Base-by-base conservation (phyloP, 2,888 invertebrate genomes). In the Selenia dentaria region DNA sequence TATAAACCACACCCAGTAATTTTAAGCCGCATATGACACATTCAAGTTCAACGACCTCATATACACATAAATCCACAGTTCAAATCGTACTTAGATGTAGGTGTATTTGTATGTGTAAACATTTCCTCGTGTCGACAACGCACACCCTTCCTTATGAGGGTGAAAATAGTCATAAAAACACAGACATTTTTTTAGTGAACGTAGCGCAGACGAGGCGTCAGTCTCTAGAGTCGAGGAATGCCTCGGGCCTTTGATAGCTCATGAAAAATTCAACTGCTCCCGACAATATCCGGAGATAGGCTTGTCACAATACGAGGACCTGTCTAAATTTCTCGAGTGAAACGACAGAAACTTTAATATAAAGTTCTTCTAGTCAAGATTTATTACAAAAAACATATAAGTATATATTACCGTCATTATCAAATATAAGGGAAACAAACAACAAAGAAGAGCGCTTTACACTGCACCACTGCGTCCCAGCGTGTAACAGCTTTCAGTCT, bases 181-280 rank as follows among this genome's bases (percentile, higher is more conserved):
- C 64, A 67, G 65, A 75, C 66, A 54, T 60, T 72, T 76, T 77
- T 73, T 70, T 64, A 57, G 8, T 61, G 47, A n/a, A n/a, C n/a
- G 65, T 50, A 49, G 56, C 54, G 64, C 67, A 67, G 64, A 59
- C 67, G 57, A 54, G 57, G 55, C 64, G 36, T 16, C 53, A 56
- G 54, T 46, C 65, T 57, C 47, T 54, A 50, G 37, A 42, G 48
- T 50, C 50, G 69, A 66, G 64, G 62, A 64, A 64, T 59, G 41
- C 75, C 74, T 46, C 53, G 45, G 70, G 77, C 74, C 74, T 82
- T 81, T 82, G 79, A 80, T 70, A 79, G 66, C 77, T 83, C 78
- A 83, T 86, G 81, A 83, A 87, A 85, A 75, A 85, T 83, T 79
- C 83, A 84, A 78, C 70, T 69, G 57, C 61, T 69, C 57, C 60